phyloP scores from a whole-genome alignment of 2,888 invertebrate species.

The Sarcophaga caerulescens region DNA sequence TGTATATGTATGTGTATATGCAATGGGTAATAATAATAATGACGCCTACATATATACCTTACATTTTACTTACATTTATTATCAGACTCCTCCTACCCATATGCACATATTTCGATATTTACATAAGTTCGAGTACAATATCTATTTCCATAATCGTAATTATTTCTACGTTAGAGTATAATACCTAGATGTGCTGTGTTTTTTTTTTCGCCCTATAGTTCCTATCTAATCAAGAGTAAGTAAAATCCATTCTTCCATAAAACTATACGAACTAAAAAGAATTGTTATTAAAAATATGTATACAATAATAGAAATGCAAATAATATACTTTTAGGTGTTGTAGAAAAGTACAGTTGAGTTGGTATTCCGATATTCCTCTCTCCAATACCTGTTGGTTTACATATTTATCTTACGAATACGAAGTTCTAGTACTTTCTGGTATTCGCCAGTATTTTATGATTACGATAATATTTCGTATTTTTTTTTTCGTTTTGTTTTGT shows the following conservation, averaged over 20 bases:
- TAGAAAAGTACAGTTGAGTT: slow-evolving; percentile 57
- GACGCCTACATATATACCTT: slow-evolving; percentile 6
- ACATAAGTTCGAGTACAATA: background rate
- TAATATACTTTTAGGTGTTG: background rate
- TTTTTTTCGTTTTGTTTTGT: background rate
- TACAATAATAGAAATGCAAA: background rate
- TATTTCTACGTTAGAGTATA: background rate
- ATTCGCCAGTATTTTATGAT: background rate
- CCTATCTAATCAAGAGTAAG: slow-evolving; percentile 65
- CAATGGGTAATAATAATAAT: slow-evolving; percentile 10
- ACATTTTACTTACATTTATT: background rate
- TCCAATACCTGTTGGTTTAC: slow-evolving; percentile 48
- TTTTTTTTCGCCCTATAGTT: background rate
- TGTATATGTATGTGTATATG: background rate
- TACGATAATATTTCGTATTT: background rate
- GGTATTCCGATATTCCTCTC: background rate
- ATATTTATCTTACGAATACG: slow-evolving; percentile 45
- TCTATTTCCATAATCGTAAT: slow-evolving; percentile 15
- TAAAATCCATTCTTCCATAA: slow-evolving; percentile 46
- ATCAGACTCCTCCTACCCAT: background rate
- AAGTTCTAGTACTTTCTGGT: slow-evolving; percentile 54
- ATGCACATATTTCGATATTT: background rate
- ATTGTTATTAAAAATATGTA: background rate
- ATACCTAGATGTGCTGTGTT: background rate
- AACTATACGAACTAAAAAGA: slow-evolving; percentile 17